phyloP scores from a whole-genome alignment of 2,113 vertebrate genomes.

The Phalacrocorax aristotelis region DNA sequence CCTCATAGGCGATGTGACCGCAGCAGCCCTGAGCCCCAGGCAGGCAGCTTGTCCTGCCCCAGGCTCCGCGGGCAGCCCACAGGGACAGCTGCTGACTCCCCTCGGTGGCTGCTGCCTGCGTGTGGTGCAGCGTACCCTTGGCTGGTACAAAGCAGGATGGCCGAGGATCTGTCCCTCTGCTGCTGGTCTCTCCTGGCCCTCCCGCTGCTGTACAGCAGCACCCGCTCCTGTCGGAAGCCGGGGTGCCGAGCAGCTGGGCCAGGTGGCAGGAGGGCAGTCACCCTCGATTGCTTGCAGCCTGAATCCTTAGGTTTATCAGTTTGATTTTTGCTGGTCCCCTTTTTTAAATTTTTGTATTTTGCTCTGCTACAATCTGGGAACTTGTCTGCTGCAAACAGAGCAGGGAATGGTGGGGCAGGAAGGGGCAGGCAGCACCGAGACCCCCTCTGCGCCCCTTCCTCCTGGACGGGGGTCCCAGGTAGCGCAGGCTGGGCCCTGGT shows the following conservation, averaged over 20 bases:
- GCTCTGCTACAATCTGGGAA: neutral
- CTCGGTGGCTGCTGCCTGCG: neutral
- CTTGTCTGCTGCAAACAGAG: neutral
- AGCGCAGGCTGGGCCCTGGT: fast-evolving
- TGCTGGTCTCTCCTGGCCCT: neutral
- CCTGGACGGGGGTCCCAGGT: fast-evolving
- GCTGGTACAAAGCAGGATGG: neutral
- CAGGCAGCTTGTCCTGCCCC: neutral
- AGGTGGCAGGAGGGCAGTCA: neutral
- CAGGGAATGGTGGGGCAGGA: neutral
- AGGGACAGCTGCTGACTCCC: neutral
- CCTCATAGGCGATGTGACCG: fast-evolving
- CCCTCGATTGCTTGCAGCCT: fast-evolving
- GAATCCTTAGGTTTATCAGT: fast-evolving
- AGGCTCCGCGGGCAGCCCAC: neutral
- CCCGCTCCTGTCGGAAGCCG: neutral
- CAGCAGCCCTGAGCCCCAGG: neutral
- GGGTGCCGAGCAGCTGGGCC: neutral
- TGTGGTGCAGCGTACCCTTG: neutral
- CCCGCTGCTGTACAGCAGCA: neutral
- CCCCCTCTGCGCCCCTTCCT: neutral
- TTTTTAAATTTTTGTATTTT: fast-evolving
- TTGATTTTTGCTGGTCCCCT: neutral
- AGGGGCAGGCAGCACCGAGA: neutral
- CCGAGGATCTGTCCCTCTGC: neutral